Percentiles rank a stretch among this genome's conserved stretches.
Evolutionary conservation across 2,888 invertebrate species (phyloP).

Genomic region (Pachycephus smyrnensis): DNA sequence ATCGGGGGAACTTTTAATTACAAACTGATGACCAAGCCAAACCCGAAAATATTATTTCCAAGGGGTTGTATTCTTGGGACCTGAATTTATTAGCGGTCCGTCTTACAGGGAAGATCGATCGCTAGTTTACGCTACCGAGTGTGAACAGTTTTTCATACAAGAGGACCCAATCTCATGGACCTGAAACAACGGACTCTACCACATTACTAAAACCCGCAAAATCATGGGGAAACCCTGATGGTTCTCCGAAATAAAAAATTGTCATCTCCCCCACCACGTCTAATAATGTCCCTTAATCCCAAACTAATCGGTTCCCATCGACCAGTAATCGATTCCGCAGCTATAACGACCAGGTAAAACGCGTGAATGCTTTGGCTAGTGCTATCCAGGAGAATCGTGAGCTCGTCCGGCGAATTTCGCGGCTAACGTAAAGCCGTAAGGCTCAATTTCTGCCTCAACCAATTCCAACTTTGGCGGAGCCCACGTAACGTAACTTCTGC

Average conservation of each 20-base stretch:
- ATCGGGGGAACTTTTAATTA: conserved; percentile 64
- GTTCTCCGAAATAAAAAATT: no score
- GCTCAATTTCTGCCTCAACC: conserved; percentile 49
- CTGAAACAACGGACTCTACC: no score
- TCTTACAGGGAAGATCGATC: conserved; percentile 40
- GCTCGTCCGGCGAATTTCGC: neutral
- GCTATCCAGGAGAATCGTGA: no score
- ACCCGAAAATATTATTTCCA: conserved; percentile 64
- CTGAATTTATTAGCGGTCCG: conserved; percentile 43
- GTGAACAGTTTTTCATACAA: conserved; percentile 39
- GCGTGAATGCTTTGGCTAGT: no score
- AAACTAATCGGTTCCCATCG: neutral
- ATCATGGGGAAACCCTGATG: no score
- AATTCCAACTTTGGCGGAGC: conserved; percentile 62
- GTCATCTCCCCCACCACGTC: neutral
- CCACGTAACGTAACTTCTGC: conserved; percentile 59
- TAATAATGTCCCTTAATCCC: no score
- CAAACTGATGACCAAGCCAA: conserved; percentile 65
- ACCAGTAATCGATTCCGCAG: no score
- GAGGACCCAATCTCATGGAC: neutral
- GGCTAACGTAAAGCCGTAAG: conserved; percentile 5
- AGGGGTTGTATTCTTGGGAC: conserved; percentile 39
- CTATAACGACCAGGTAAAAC: no score
- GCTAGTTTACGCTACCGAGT: conserved; percentile 33
- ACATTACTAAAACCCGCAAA: no score